Evolutionary conservation across 2,113 vertebrate genomes (phyloP), one percentile per base, ranked within the genome.

Genomic region (Neolamprologus toae): DNA sequence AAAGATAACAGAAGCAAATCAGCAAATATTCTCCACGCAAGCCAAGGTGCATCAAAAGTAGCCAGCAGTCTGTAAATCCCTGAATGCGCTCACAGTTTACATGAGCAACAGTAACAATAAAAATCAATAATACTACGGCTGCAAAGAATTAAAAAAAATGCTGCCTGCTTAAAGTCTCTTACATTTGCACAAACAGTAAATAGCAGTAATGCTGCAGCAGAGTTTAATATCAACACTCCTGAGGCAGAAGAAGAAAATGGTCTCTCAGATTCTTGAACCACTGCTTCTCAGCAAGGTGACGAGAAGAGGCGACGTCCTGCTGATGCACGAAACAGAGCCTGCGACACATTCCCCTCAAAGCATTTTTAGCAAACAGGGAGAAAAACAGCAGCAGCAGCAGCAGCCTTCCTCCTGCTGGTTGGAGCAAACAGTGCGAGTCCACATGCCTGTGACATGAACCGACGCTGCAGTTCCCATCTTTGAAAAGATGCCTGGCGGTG

Each of bases 21-120:
- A 49, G 83, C 83, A 1, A 63, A 76, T 57, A 83, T 73, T 89
- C 55, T 89, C 76, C 26, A 78, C 45, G 7, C 89, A 83, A 92
- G 82, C 59, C 81, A 61, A 88, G 81, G 86, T 89, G 90, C 91
- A 88, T 92, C 31, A 57, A 76, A 88, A 51, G 73, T 57, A 82
- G 89, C 86, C 81, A 71, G 55, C 61, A 45, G 83, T 84, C 35
- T 81, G 83, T 59, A 90, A 81, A 90, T 93, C 92, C 93, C 94
- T 93, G 94, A 94, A 93, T 82, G 21, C 2, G 87, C 91, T 92
- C 92, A 88, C 63, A 4, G 37, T 47, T 84, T 66, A 86, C 82
- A 89, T 87, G 91, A 93, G 91, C 86, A 78, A 86, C 79, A 55
- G 57, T 33, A 9, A 83, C 19, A 17, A 83, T 26, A 63, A 82